phyloP scores from a whole-genome alignment of 2,888 invertebrate species.

The Norana najaformis region DNA sequence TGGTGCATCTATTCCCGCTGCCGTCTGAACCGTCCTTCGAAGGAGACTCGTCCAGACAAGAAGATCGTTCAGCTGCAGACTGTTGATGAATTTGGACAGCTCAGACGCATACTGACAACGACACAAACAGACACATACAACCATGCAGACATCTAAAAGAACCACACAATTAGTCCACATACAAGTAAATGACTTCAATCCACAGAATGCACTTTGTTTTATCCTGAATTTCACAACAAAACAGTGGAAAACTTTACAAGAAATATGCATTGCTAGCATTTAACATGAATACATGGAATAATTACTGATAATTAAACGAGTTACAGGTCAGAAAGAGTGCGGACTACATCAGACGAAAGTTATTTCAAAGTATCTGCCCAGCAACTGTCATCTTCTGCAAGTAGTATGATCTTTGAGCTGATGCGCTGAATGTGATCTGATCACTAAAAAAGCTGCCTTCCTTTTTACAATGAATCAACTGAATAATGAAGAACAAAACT shows the following conservation, averaged over 20 bases:
- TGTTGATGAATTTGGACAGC: conserved; percentile 78
- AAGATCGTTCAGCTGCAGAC: conserved; percentile 77
- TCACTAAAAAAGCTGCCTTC: not conserved
- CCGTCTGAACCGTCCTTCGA: conserved; percentile 92
- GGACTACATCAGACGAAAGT: not conserved
- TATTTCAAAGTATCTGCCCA: not conserved
- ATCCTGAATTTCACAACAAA: not conserved
- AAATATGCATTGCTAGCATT: not conserved
- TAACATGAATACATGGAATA: not conserved
- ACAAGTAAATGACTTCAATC: not conserved
- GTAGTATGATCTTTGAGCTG: not conserved
- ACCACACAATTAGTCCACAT: not conserved
- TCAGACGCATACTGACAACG: conserved; percentile 73
- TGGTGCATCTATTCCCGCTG: conserved; percentile 80
- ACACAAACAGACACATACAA: not conserved
- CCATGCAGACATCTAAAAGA: not conserved
- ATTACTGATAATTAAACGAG: not conserved
- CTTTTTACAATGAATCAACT: not conserved
- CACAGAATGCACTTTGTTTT: not conserved
- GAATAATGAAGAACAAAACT: not conserved
- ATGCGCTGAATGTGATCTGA: not conserved
- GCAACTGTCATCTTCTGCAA: not conserved
- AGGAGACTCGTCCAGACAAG: conserved; percentile 99
- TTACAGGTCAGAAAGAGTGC: not conserved
- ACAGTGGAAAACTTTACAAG: not conserved